Evolutionary conservation across 2,113 vertebrate species (phyloP).

Genomic region (Australoheros scitulus): DNA sequence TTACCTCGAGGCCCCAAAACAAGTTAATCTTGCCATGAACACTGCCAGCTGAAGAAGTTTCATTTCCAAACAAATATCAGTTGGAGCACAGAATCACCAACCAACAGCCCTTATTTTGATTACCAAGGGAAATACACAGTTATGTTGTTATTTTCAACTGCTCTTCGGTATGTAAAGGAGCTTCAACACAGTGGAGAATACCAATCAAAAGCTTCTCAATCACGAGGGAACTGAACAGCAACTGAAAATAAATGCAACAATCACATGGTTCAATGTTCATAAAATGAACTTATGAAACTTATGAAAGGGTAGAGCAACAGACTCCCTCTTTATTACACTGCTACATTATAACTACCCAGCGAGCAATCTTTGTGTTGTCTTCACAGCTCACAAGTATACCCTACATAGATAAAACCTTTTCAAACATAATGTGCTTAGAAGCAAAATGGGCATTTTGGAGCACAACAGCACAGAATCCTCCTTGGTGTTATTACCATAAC

Average conservation of each 20-base stretch:
- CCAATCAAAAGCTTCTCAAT: background rate
- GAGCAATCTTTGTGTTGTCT: background rate
- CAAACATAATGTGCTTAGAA: background rate
- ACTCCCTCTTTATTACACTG: background rate
- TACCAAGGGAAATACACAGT: background rate
- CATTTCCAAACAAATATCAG: background rate
- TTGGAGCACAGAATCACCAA: background rate
- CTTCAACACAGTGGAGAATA: background rate
- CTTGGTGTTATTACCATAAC: background rate
- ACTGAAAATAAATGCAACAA: slow-evolving; percentile 6
- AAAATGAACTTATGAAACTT: background rate
- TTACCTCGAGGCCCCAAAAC: background rate
- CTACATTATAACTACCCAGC: background rate
- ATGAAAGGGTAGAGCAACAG: background rate
- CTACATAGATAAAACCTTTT: slow-evolving; percentile 3
- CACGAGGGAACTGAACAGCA: background rate
- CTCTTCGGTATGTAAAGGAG: background rate
- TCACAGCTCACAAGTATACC: background rate
- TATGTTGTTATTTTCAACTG: background rate
- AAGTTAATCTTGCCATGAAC: background rate
- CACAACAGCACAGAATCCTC: background rate
- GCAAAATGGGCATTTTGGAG: background rate
- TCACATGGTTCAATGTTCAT: background rate
- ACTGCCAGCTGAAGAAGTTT: background rate
- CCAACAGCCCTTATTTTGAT: background rate